Evolutionary conservation across 2,888 invertebrate species (phyloP).

Genomic region (Cactoblastis cactorum): DNA sequence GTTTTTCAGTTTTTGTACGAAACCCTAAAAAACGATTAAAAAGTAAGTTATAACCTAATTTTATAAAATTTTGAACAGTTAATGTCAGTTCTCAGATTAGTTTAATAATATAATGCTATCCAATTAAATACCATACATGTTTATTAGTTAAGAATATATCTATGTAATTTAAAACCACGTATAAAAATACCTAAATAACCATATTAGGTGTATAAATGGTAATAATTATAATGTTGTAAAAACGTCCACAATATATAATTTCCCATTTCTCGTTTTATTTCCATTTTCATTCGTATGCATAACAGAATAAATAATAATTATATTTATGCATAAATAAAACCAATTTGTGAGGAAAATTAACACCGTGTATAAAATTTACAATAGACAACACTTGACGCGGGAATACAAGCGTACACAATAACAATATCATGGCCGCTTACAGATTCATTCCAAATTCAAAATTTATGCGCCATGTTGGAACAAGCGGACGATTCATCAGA

Average conservation of each 20-base stretch:
- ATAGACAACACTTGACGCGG: constrained; percentile 34
- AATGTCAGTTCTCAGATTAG: too few relatives aligned
- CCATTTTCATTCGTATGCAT: not conserved
- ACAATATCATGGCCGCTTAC: constrained; percentile 15
- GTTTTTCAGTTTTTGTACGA: too few relatives aligned
- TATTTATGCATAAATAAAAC: constrained; percentile 11
- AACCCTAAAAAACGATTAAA: too few relatives aligned
- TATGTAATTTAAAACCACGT: too few relatives aligned
- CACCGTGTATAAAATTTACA: constrained; percentile 42
- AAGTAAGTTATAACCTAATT: too few relatives aligned
- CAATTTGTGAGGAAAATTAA: constrained; percentile 10
- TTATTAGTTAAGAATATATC: too few relatives aligned
- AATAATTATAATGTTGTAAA: too few relatives aligned
- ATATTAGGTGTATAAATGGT: too few relatives aligned
- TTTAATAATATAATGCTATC: too few relatives aligned
- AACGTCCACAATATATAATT: not conserved
- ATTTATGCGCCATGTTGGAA: constrained; percentile 13
- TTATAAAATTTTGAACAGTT: too few relatives aligned
- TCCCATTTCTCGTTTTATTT: not conserved
- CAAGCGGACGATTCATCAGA: constrained; percentile 55
- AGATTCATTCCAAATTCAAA: constrained; percentile 14
- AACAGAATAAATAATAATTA: not conserved
- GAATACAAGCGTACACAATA: constrained; percentile 3
- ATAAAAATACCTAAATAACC: too few relatives aligned
- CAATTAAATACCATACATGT: too few relatives aligned